phyloP scores from a whole-genome alignment of 1,140 invertebrate genomes.

The Drosophila kikkawai region DNA sequence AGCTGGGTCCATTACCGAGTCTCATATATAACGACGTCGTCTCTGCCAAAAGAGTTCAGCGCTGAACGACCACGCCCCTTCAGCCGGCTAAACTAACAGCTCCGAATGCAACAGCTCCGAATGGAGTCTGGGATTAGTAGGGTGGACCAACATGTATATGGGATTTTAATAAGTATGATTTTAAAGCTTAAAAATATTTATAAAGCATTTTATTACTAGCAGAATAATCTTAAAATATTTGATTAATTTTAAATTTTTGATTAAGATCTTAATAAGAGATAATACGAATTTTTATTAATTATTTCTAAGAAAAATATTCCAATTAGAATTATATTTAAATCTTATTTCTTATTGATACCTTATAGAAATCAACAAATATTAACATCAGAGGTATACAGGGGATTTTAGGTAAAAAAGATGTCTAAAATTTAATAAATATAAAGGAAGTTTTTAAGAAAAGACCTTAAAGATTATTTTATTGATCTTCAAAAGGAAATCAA shows the following conservation, averaged over 20 bases:
- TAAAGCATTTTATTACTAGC: neutral
- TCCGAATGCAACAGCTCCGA: slow-evolving; percentile 19
- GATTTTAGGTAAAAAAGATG: rapidly evolving
- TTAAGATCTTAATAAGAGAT: too few species aligned
- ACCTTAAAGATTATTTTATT: too few species aligned
- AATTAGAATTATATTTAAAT: too few species aligned
- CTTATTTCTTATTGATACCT: neutral
- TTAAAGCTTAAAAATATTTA: neutral
- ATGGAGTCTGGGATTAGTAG: slow-evolving; percentile 12
- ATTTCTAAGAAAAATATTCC: too few species aligned
- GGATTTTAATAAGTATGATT: neutral
- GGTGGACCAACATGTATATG: slow-evolving; percentile 14
- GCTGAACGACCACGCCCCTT: slow-evolving; percentile 42
- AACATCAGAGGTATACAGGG: neutral
- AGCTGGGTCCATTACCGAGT: slow-evolving; percentile 35
- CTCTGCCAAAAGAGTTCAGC: slow-evolving; percentile 51
- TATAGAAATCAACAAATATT: neutral
- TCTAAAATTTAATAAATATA: neutral
- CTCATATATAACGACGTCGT: slow-evolving; percentile 49
- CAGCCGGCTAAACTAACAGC: slow-evolving; percentile 50
- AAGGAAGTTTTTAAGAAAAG: neutral
- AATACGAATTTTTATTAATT: too few species aligned
- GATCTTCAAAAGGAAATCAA: neutral
- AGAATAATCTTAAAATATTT: neutral
- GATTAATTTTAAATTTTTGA: neutral